Conservation (phyloP, 2,113 vertebrate species). For the Cyanistes caeruleus region DNA sequence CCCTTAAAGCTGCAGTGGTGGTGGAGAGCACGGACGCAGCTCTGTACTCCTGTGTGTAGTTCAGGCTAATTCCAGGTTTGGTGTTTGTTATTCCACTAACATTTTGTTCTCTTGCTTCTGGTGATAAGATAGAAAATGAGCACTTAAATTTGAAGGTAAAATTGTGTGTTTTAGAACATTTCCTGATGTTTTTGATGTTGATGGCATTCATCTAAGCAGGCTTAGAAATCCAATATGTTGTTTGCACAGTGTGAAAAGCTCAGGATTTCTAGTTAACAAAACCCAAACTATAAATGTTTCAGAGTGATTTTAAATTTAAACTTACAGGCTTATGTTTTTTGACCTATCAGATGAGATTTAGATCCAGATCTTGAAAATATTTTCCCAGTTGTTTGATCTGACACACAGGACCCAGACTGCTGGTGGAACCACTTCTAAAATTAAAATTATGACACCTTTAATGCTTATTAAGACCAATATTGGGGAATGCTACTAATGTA, state of each 20-base stretch:
- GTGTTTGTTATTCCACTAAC: neutral
- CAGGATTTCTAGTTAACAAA: neutral
- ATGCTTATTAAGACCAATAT: neutral
- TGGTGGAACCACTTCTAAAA: neutral
- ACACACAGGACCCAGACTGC: too few relatives aligned
- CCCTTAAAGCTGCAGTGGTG: constrained; percentile 51
- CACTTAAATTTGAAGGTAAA: neutral
- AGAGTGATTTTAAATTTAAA: neutral
- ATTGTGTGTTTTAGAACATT: neutral
- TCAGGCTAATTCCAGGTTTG: neutral
- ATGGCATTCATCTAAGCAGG: neutral
- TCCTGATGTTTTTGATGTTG: neutral
- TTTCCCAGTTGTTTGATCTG: neutral
- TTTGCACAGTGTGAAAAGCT: neutral
- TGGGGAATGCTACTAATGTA: neutral
- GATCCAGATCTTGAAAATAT: neutral
- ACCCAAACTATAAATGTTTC: fast-evolving
- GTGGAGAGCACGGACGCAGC: fast-evolving
- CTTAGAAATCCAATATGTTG: neutral
- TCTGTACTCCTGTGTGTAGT: neutral
- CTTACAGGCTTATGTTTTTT: neutral
- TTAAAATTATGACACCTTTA: neutral
- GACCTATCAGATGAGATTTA: neutral
- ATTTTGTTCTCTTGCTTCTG: neutral
- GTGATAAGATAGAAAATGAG: neutral